Conservation (phyloP, 2,113 vertebrate genomes). For the Chlamydotis undulata region DNA sequence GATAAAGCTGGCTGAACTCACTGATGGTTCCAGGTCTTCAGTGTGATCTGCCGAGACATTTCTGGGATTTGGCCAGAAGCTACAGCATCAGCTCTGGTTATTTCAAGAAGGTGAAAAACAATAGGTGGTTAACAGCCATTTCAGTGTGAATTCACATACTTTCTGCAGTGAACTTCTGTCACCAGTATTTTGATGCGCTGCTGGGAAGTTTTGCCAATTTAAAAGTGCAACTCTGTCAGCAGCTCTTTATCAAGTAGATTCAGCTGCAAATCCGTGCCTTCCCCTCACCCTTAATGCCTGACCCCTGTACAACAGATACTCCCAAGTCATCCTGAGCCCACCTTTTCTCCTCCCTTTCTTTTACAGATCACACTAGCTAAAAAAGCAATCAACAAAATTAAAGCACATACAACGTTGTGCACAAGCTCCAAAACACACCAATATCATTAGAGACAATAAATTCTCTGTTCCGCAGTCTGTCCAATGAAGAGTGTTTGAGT, state of each 20-base stretch:
- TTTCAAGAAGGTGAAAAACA: not conserved
- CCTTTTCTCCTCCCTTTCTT: not conserved
- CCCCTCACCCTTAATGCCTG: not conserved
- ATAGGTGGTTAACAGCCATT: not conserved
- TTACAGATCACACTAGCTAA: not conserved
- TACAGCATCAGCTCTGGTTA: not conserved
- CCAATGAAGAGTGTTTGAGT: slow-evolving; percentile 22
- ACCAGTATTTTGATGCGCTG: not conserved
- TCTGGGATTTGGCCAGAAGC: not conserved
- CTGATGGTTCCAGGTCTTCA: not conserved
- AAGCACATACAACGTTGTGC: not conserved
- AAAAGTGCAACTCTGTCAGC: not conserved
- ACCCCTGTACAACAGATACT: not conserved
- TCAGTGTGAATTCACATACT: not conserved
- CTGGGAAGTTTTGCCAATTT: not conserved
- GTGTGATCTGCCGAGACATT: not conserved
- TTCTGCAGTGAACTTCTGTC: not conserved
- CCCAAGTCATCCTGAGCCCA: not conserved
- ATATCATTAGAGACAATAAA: not conserved
- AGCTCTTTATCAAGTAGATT: not conserved
- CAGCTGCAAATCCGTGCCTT: not conserved
- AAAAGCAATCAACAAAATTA: not conserved
- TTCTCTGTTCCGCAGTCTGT: not conserved
- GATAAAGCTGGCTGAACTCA: not conserved
- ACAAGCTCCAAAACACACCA: not conserved